Evolutionary conservation across 2,797 vertebrate genomes (phyloP), one percentile per base, ranked within the genome.

Genomic region (Bradypodion ventrale): DNA sequence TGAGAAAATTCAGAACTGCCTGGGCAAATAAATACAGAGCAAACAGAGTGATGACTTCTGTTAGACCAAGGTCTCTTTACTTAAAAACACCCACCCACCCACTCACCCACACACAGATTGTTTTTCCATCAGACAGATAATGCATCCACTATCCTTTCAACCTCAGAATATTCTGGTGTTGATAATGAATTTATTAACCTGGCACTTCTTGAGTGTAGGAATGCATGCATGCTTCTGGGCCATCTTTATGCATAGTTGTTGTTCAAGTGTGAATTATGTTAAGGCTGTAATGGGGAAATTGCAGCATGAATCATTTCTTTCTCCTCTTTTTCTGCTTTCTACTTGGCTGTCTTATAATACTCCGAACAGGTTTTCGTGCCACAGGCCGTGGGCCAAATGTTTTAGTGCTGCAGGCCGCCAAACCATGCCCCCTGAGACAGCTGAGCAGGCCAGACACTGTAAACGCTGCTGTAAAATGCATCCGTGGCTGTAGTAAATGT

Each of bases 271-370:
- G 29, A 59, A 32, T 52, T 56, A 15, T 16, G 16, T 16, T 65
- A 42, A 65, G n/a, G 15, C 8, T 32, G n/a, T 75, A 29, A 40
- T 46, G 32, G 21, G 52, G 59, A 70, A 63, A 35, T 8, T 10
- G 35, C 46, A 56, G 37, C 65, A 63, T 3, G 5, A 23, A 19
- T 21, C 65, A 35, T 35, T 76, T 21, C n/a, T 10, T 1, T 76
- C n/a, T 76, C 72, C 75, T n/a, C 74, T 69, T 68, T 75, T n/a
- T 37, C 15, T 52, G 72, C 63, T 70, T 75, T 79, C 46, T 23
- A 12, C 10, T 15, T 29, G 35, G 56, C 68, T 65, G 56, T 80
- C 69, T 60, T 46, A 70, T 16, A 40, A 40, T 23, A 75, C 8
- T 0, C 27, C 27, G n/a, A n/a, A n/a, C n/a, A n/a, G n/a, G n/a